A percentile compares a stretch with the other conserved stretches of the same genome.
phyloP scores from a whole-genome alignment of 2,797 vertebrate genomes.

The Coregonus sp. region DNA sequence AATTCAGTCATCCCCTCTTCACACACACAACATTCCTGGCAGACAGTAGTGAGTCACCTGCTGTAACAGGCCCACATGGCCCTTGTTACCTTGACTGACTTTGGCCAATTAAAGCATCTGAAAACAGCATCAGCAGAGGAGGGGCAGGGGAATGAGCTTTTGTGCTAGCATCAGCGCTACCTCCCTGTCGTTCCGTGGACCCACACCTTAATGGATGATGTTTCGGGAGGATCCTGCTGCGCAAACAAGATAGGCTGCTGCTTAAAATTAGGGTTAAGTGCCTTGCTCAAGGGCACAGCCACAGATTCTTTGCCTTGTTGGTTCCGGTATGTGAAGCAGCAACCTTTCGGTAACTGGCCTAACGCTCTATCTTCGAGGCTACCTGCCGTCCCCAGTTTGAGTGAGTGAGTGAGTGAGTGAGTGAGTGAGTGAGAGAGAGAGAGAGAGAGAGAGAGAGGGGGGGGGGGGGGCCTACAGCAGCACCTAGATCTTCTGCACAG shows the following conservation, averaged over 20 bases:
- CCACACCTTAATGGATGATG: constrained; percentile 44
- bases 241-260: constrained; percentile 55
- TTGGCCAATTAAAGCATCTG: constrained; percentile 64
- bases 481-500: too few relatives aligned
- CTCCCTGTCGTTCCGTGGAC: constrained; percentile 23
- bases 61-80: constrained; percentile 48
- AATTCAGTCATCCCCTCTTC: constrained; percentile 1
- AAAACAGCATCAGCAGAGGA: constrained; percentile 53
- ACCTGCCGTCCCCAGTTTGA: too few relatives aligned
- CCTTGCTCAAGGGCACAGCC: too few relatives aligned
- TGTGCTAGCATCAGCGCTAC: constrained; percentile 35
- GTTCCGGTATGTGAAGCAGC: constrained; percentile 20
- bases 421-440: too few relatives aligned
- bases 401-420: too few relatives aligned
- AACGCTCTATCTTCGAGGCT: too few relatives aligned
- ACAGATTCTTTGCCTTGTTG: too few relatives aligned
- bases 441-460: too few relatives aligned
- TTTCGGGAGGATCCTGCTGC: constrained; percentile 42
- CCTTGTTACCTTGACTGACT: constrained; percentile 63
- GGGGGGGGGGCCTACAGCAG: too few relatives aligned
- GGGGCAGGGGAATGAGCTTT: constrained; percentile 21
- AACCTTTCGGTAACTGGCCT: too few relatives aligned
- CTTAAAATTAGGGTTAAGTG: constrained; percentile 26
- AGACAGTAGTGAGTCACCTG: constrained; percentile 11
- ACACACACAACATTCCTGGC: constrained; percentile 8